phyloP scores from a whole-genome alignment of 2,888 invertebrate genomes.

The Zele albiditarsus region DNA sequence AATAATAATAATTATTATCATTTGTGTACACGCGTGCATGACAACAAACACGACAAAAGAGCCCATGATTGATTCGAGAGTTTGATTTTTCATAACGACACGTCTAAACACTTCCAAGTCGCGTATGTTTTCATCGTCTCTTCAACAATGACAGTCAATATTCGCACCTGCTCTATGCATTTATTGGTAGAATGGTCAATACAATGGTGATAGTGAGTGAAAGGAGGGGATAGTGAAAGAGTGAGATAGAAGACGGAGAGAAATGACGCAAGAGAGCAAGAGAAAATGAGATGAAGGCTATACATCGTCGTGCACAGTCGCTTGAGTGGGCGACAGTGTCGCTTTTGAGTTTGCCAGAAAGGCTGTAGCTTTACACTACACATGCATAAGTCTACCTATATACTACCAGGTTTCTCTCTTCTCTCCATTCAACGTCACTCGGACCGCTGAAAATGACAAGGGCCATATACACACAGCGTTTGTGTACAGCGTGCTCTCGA shows the following conservation, averaged over 20 bases:
- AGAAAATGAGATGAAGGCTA: not conserved
- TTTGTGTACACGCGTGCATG: not conserved
- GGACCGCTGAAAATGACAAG: conserved; percentile 61
- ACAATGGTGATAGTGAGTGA: not conserved
- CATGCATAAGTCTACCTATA: not conserved
- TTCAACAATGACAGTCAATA: not conserved
- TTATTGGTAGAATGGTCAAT: not conserved
- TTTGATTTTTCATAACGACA: not conserved
- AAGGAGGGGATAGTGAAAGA: not conserved
- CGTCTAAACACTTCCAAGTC: not conserved
- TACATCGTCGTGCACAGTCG: not conserved
- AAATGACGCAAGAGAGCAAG: not conserved
- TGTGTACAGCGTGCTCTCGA: conserved; percentile 61
- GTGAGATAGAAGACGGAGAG: not conserved
- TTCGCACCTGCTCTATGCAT: not conserved
- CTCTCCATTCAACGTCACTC: conserved; percentile 23
- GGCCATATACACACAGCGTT: conserved; percentile 57
- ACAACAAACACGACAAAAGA: not conserved
- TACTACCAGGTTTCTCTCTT: not conserved
- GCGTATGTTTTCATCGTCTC: not conserved
- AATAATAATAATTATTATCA: not conserved
- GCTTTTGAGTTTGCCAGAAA: conserved; percentile 8
- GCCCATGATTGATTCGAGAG: not conserved
- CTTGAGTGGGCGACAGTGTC: not conserved
- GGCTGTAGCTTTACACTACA: not conserved